Evolutionary conservation across 1,140 invertebrate genomes (phyloP).

Genomic region (Portunus trituberculatus): DNA sequence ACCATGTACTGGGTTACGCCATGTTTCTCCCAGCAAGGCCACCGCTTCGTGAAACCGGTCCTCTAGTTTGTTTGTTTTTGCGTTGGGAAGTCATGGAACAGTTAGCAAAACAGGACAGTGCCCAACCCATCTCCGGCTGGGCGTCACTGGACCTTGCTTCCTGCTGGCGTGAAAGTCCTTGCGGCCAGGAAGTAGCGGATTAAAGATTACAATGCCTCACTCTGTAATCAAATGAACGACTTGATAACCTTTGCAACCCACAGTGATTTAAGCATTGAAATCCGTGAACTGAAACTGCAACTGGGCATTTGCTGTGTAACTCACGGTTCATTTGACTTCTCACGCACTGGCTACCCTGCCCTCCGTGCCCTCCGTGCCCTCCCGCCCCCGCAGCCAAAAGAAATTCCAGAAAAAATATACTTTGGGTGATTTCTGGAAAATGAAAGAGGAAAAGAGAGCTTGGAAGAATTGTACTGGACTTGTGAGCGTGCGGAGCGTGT

Average conservation of each 20-base stretch:
- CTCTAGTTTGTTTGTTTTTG: background rate
- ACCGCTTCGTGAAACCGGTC: background rate
- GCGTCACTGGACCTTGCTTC: background rate
- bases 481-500: background rate
- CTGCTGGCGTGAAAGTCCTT: background rate
- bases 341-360: background rate
- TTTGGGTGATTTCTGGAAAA: background rate
- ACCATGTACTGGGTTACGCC: background rate
- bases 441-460: background rate
- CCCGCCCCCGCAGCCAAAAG: background rate
- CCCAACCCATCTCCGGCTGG: background rate
- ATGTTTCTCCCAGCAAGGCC: background rate
- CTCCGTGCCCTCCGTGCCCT: background rate
- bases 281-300: background rate
- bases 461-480: background rate
- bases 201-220: no score
- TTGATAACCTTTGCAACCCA: background rate
- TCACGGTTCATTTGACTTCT: background rate
- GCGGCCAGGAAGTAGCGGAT: background rate
- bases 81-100: background rate
- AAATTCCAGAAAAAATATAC: background rate
- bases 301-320: background rate
- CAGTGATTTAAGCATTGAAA: background rate
- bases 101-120: background rate
- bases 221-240: background rate